A percentile compares a stretch with the other conserved stretches of the same genome.
These are phyloP conservation scores for Novumbra hubbsi DNA, from an alignment of 2,797 vertebrate species.

Conservation along the genomic window DNA sequence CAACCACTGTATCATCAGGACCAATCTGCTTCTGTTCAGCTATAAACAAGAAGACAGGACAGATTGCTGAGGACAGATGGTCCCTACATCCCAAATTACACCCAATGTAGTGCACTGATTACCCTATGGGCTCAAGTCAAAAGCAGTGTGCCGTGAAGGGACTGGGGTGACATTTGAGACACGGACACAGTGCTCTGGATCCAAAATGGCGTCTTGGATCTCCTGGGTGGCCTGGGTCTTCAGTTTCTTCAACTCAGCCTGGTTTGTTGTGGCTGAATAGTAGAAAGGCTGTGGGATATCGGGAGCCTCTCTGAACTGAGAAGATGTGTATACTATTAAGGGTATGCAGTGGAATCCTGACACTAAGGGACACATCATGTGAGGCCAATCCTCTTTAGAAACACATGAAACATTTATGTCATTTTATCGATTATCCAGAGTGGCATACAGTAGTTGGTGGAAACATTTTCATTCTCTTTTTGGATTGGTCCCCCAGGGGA, in stretches of 20 bases:
- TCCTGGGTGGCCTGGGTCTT: conserved; percentile 69
- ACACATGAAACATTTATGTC: no score
- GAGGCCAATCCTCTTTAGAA: neutral
- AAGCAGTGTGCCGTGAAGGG: neutral
- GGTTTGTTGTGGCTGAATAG: conserved; percentile 36
- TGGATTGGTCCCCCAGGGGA: neutral
- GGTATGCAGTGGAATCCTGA: conserved; percentile 33
- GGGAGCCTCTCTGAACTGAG: conserved; percentile 26
- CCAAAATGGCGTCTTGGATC: conserved; percentile 39
- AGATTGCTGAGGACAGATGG: conserved; percentile 65
- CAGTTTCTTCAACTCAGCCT: conserved; percentile 48
- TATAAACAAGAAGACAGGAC: conserved; percentile 65
- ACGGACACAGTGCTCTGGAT: conserved; percentile 58
- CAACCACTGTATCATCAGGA: conserved; percentile 62
- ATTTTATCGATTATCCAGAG: no score
- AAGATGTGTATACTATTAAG: conserved; percentile 29
- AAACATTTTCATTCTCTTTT: no score
- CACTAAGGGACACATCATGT: neutral
- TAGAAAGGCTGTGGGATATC: conserved; percentile 47
- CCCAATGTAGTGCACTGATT: neutral
- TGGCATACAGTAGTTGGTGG: no score
- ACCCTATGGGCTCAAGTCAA: no score
- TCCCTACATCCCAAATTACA: neutral
- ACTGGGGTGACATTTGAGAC: neutral
- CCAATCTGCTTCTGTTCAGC: conserved; percentile 58